phyloP scores from a whole-genome alignment of 2,113 vertebrate species.

The Tragelaphus imberbis region DNA sequence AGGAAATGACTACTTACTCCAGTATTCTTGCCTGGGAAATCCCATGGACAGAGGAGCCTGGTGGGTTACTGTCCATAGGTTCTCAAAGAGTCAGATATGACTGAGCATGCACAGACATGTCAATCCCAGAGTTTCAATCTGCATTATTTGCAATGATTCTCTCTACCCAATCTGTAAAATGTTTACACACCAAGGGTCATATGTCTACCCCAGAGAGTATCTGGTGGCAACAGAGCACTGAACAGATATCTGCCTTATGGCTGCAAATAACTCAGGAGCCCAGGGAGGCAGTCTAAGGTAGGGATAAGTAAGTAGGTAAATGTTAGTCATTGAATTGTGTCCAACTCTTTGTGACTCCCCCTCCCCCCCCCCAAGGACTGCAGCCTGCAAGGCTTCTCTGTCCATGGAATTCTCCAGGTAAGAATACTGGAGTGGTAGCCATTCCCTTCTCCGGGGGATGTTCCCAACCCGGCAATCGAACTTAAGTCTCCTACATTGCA shows the following conservation, averaged over 20 bases:
- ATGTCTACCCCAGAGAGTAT: not conserved
- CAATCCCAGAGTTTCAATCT: not conserved
- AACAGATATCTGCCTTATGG: not conserved
- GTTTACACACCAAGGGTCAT: not conserved
- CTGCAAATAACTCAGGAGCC: not conserved
- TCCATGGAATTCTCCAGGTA: not conserved
- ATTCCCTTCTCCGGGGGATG: not conserved
- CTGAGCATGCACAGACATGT: not conserved
- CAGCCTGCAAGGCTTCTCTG: not conserved
- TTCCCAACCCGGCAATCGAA: not conserved
- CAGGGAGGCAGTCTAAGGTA: not conserved
- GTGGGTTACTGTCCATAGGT: not conserved
- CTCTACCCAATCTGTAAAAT: not conserved
- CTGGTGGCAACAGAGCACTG: not conserved
- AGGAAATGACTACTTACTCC: not conserved
- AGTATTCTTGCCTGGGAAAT: not conserved
- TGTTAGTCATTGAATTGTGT: not conserved
- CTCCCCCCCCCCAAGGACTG: not conserved
- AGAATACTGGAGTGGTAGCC: not conserved
- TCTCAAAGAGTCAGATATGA: not conserved
- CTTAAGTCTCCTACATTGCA: not conserved
- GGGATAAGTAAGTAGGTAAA: not conserved
- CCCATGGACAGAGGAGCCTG: not conserved
- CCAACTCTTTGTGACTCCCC: not conserved
- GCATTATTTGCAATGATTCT: not conserved